Base-by-base conservation (phyloP, 2,888 invertebrate genomes). In the Ellobium chinense region DNA sequence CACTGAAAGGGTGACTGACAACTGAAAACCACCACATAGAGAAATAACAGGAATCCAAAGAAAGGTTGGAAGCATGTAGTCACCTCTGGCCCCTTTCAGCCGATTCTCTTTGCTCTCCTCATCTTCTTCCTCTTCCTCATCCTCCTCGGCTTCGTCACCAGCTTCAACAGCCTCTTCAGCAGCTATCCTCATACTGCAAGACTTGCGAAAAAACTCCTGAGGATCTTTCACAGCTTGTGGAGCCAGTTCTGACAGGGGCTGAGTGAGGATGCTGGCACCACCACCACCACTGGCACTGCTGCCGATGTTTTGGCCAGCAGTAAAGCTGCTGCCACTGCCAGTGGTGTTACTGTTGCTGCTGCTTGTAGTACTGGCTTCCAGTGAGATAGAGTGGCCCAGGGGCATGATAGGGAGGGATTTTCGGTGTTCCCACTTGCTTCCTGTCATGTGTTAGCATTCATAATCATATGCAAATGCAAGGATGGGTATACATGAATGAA, bases 101-200 rank as follows among this genome's bases (percentile, higher is more conserved):
- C 88, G 89, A 82, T 88, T 86, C 60, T 72, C 65, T 65, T 70
- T 78, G 39, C 21, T n/a, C 63, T 72, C 63, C 34, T 62, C 70
- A 62, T 70, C 78, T 1, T 70, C 70, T 18, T 72, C 70, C 12
- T 73, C 73, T 9, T 73, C 74, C 29, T 80, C 80, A 3, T 80
- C 80, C 39, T 80, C 80, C 37, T 80, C 80, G 21, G 80, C 80
- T 37, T 80, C 80, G 66, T 80, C 80, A 0, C 80, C 80, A 37
- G 80, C 80, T 54, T 80, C 80, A 46, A 80, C 80, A 18, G 80
- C 80, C 27, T 80, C 80, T 34, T 80, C 80, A 0, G 80, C 80
- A 72, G 90, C 91, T 34, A 91, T 88, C 84, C 90, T 91, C 91
- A 92, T 91, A 84, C 92, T 92, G 83, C 88, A 87, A n/a, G 91